A percentile compares a stretch with the other conserved stretches of the same genome.
Conservation (phyloP, 2,113 vertebrate species). For the Enhydra lutris region DNA sequence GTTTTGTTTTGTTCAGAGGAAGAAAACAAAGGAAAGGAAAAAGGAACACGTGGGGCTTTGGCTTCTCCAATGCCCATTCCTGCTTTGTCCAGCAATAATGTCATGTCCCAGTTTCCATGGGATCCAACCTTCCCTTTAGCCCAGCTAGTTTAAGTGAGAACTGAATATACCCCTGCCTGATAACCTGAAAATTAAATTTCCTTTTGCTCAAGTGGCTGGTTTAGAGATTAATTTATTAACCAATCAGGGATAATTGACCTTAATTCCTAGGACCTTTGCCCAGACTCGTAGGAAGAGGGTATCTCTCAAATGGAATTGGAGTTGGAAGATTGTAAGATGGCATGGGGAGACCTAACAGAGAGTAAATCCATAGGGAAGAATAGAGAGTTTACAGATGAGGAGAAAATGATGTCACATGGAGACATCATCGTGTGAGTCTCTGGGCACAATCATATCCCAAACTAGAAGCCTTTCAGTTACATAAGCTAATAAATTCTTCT, state of each 20-base stretch:
- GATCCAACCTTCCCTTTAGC: background rate
- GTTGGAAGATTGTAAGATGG: background rate
- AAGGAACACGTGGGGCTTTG: background rate
- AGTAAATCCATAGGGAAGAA: background rate
- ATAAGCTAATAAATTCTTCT: background rate
- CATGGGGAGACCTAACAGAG: background rate
- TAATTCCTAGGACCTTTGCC: background rate
- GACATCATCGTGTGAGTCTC: background rate
- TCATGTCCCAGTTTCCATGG: background rate
- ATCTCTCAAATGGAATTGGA: background rate
- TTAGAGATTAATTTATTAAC: background rate
- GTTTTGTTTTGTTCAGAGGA: constrained; percentile 5
- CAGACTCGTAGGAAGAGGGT: background rate
- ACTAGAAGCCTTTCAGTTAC: background rate
- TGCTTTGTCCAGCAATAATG: background rate
- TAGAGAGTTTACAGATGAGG: background rate
- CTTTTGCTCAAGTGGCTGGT: background rate
- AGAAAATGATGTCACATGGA: background rate
- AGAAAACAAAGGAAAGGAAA: background rate
- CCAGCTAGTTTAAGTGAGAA: background rate
- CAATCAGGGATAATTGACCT: background rate
- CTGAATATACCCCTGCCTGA: background rate
- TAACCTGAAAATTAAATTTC: background rate
- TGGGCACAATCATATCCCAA: background rate
- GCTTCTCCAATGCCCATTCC: background rate